Base-by-base conservation (phyloP, 2,888 invertebrate species). In the Drosophila parthenogenetica region DNA sequence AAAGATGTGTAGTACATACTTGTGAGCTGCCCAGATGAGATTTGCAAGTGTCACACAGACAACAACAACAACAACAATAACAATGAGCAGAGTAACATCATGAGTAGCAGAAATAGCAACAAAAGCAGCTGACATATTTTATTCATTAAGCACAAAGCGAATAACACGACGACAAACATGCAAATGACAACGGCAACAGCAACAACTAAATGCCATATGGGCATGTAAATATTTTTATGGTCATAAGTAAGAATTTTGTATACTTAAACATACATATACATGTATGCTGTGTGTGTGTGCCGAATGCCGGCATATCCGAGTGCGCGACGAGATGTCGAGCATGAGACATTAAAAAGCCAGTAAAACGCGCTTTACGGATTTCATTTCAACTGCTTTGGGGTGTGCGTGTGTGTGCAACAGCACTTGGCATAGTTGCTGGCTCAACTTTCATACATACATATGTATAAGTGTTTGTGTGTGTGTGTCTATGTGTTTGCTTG, bases 221-320 rank as follows among this genome's bases (percentile, higher is more conserved):
- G 77, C 82, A 85, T 87, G 89, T 81, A 89, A 89, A 84, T 84
- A 84, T 86, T 89, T 89, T 86, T 89, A 86, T 86, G 85, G 85
- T 87, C 89, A 86, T 86, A 86, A 89, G 85, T 85, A 85, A 82
- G 86, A 85, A 86, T 84, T 85, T 81, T 69, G 85, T 75, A 75
- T 79, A 74, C 66, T 58, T 58, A 62, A 51, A 43, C 66, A 68
- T 57, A 37, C 37, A 42, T 32, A 49, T 40, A 58, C 50, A 57
- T 77, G 63, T 45, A 39, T 57, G 11, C 37, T 50, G 40, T 45
- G 10, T 46, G 16, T 63, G 29, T 42, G 10, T 19, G 25, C 45
- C 46, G 75, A 76, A 76, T 62, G 77, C 64, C 69, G 61, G 65
- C 68, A 71, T 74, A 66, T 63, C 63, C 73, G 69, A 77, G 76